Conservation (phyloP, 2,113 vertebrate genomes). For the Neopipo cinnamomea region DNA sequence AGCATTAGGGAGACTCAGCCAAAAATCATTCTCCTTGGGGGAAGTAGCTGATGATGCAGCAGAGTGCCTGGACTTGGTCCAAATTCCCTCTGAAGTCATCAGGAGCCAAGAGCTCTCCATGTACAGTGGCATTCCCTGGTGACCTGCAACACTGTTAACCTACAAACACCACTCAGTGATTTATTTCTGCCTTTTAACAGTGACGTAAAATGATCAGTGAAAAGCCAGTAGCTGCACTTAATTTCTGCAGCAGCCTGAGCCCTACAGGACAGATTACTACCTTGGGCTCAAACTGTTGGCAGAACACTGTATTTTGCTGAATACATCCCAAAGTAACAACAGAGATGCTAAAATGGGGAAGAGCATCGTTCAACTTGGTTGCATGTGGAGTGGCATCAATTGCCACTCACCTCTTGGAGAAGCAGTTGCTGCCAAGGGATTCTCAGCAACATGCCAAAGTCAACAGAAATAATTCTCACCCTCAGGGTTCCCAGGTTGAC, state of each 20-base stretch:
- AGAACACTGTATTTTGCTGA: neutral
- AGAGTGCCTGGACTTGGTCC: neutral
- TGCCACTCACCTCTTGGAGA: neutral
- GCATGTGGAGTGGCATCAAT: accelerated
- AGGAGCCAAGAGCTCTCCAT: neutral
- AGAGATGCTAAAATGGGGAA: accelerated
- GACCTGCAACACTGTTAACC: neutral
- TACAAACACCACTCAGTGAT: neutral
- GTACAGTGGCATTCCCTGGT: neutral
- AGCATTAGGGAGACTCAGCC: neutral
- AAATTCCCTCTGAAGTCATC: neutral
- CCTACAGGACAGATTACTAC: neutral
- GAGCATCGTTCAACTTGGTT: accelerated
- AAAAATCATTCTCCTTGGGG: neutral
- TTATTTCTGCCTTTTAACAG: neutral
- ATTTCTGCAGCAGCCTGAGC: neutral
- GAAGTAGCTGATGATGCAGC: neutral
- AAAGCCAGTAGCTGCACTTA: neutral
- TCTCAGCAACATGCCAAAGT: neutral
- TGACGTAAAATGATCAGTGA: neutral
- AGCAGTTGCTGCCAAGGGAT: neutral
- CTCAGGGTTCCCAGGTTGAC: neutral
- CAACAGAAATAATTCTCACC: neutral
- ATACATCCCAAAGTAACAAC: neutral
- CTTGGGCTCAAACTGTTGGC: neutral